A percentile compares a stretch with the other conserved stretches of the same genome.
Conservation (phyloP, 2,113 vertebrate species). For the Petromus typicus region DNA sequence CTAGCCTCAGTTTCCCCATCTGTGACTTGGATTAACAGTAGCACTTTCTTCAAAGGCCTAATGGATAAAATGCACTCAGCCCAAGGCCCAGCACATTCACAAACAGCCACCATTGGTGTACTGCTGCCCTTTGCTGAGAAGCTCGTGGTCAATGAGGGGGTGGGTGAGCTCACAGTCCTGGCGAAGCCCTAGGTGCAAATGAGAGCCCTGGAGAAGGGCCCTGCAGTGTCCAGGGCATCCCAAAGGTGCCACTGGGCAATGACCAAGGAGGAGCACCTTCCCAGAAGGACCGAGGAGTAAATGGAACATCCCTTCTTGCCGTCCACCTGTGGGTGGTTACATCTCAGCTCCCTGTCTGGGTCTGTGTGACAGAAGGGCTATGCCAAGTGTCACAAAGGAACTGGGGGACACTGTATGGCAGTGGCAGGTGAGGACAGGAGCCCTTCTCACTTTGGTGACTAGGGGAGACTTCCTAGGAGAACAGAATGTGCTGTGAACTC, state of each 20-base stretch:
- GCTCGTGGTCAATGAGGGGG: background rate
- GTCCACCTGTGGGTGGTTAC: background rate
- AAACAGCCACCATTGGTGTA: accelerated
- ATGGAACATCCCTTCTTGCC: background rate
- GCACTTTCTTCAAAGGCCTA: background rate
- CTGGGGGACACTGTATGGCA: background rate
- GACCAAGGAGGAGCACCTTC: background rate
- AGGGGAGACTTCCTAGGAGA: background rate
- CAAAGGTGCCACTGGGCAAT: background rate
- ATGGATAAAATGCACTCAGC: background rate
- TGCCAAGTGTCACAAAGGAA: background rate
- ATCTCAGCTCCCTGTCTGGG: background rate
- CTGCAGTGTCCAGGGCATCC: background rate
- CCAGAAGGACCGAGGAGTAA: background rate
- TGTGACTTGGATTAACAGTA: background rate
- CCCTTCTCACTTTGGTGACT: background rate
- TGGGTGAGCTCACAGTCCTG: background rate
- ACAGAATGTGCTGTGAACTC: background rate
- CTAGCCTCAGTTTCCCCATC: background rate
- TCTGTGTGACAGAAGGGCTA: background rate
- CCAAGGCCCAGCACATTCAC: too few species aligned
- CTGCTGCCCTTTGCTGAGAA: background rate
- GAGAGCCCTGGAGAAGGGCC: background rate
- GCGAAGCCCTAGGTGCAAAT: background rate
- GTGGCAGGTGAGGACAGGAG: background rate